Conservation (phyloP, 2,113 vertebrate genomes). For the Ammospiza caudacuta region DNA sequence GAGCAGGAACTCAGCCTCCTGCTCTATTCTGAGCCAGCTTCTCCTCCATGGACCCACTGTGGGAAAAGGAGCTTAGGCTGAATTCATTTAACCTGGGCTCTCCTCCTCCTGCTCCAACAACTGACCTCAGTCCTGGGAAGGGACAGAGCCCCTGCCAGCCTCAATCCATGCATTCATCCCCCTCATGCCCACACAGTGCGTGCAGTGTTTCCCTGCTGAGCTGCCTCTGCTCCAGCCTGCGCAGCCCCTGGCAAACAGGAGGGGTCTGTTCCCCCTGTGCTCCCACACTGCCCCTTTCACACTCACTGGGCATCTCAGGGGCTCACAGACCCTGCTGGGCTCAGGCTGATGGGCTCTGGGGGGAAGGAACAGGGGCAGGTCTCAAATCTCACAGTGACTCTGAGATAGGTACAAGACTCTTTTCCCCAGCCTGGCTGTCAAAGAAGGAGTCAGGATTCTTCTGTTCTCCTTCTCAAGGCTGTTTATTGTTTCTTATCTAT, state of each 20-base stretch:
- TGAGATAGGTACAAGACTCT: no score
- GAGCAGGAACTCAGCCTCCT: neutral
- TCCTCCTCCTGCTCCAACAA: neutral
- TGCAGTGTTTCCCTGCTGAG: slow-evolving; percentile 11
- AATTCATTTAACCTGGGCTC: neutral
- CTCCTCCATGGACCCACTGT: rapidly evolving
- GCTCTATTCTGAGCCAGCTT: neutral
- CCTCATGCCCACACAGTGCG: neutral
- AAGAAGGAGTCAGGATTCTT: no score
- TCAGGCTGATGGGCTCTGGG: neutral
- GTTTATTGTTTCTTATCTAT: no score
- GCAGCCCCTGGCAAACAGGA: neutral
- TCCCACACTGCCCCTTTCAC: slow-evolving; percentile 6
- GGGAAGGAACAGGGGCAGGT: neutral
- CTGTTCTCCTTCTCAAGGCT: no score
- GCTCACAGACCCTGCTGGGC: neutral
- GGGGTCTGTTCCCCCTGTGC: slow-evolving; percentile 6
- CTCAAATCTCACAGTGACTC: no score
- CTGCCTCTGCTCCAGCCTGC: neutral
- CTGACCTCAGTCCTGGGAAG: slow-evolving; percentile 16
- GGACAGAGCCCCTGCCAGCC: neutral
- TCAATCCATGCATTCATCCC: slow-evolving; percentile 3
- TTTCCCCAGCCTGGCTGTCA: no score
- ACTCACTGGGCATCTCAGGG: neutral
- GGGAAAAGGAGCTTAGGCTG: neutral